Evolutionary conservation across 1,140 invertebrate genomes (phyloP).

Genomic region (Lasaia peninsularis): DNA sequence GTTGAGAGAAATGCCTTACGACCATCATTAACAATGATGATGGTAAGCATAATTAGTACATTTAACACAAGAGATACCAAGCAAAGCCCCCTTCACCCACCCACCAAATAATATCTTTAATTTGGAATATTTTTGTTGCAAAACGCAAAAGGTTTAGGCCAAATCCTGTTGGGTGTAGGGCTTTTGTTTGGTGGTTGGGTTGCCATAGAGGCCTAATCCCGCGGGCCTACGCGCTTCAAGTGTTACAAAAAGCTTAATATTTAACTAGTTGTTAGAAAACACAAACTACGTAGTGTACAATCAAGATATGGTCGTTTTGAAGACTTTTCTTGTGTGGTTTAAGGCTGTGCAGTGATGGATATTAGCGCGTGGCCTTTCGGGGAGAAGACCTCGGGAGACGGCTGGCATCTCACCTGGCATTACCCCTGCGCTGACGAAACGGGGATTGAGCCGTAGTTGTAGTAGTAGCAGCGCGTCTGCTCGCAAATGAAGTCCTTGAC

Average conservation of each 20-base stretch:
- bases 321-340: slow-evolving; percentile 35
- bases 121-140: slow-evolving; percentile 35
- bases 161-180: slow-evolving; percentile 70
- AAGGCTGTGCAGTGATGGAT: slow-evolving; percentile 33
- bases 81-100: slow-evolving; percentile 78
- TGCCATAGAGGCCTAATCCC: slow-evolving; percentile 68
- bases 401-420: slow-evolving; percentile 79
- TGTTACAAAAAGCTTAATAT: slow-evolving; percentile 10
- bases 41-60: not conserved
- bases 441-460: slow-evolving; percentile 93
- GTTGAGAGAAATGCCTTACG: slow-evolving; percentile 16
- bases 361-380: slow-evolving; percentile 61
- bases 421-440: slow-evolving; percentile 93
- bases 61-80: slow-evolving; percentile 71
- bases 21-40: slow-evolving; percentile 7
- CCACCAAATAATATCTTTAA: slow-evolving; percentile 69
- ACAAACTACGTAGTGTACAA: slow-evolving; percentile 22
- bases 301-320: slow-evolving; percentile 37
- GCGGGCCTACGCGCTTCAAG: slow-evolving; percentile 56
- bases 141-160: slow-evolving; percentile 24
- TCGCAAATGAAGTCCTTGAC: slow-evolving; percentile 93
- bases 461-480: slow-evolving; percentile 92
- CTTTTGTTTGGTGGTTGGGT: slow-evolving; percentile 77
- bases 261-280: slow-evolving; percentile 27
- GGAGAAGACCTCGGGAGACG: slow-evolving; percentile 69